Evolutionary conservation across 2,797 vertebrate species (phyloP), one percentile per base, ranked within the genome.

Genomic region (Loriculus beryllinus): DNA sequence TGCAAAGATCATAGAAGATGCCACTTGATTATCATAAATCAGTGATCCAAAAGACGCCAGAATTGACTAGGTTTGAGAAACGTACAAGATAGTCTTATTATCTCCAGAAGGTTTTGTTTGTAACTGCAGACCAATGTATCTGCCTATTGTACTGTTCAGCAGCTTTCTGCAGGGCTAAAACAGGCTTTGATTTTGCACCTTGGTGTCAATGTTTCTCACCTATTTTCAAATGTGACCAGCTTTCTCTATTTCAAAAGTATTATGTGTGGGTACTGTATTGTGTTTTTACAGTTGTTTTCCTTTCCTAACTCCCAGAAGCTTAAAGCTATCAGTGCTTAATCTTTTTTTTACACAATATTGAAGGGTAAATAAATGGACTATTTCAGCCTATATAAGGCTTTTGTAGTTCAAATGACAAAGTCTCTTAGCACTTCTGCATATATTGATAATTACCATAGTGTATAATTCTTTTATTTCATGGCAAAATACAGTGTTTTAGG

Each of bases 1-100:
- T 85, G 37, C 31, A 79, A 28, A 92, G 75, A 75, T 92, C 69
- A 20, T 77, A 90, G 51, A 85, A 95, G 67, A 63, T 95, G 80
- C 35, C 70, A 54, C 35, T 95, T 90, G 45, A 80, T 67, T 82
- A 68, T 85, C 7, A 2, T 71, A 91, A 95, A 62, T 87, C 74
- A 88, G 37, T 48, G 63, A 59, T 83, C 87, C 68, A 76, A 80
- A 86, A 94, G 68, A 48, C 49, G 67, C 29, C 1, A 1, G 33
- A 74, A 84, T 10, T 75, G 25, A 31, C 45, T 72, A 83, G n/a
- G 33, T 82, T 68, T 48, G 63, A 42, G 82, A 83, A 93, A 82
- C 2, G 4, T 81, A 57, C 62, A 71, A 77, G 14, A 19, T 93
- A 47, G 37, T 92, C 33, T 52, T 92, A 25, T 31, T 63, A 74